phyloP scores from a whole-genome alignment of 2,113 vertebrate species.

The Paramisgurnus dabryanus region DNA sequence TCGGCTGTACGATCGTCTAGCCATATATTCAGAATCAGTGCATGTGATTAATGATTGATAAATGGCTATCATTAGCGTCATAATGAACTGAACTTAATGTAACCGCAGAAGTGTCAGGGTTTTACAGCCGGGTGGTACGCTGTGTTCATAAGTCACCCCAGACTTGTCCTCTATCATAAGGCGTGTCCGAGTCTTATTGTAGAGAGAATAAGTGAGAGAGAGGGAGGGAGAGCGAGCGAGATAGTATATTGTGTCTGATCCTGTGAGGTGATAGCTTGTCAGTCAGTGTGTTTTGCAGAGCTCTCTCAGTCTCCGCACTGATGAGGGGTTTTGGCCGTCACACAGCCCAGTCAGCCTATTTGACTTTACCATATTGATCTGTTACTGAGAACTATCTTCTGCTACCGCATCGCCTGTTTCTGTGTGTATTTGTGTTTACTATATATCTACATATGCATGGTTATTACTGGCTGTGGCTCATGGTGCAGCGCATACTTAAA shows the following conservation, averaged over 20 bases:
- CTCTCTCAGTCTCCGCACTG: slow-evolving; percentile 19
- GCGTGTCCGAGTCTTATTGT: slow-evolving; percentile 12
- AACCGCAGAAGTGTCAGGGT: slow-evolving; percentile 4
- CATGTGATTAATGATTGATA: slow-evolving; percentile 40
- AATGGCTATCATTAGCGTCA: slow-evolving; percentile 39
- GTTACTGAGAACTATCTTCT: slow-evolving; percentile 39
- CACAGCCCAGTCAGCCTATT: slow-evolving; percentile 27
- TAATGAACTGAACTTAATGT: slow-evolving; percentile 32
- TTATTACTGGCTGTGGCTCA: not conserved
- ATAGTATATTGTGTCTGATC: slow-evolving; percentile 32
- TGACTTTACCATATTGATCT: slow-evolving; percentile 42
- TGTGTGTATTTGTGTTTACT: not conserved
- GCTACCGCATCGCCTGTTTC: not conserved
- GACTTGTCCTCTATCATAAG: slow-evolving; percentile 12
- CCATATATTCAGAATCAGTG: not conserved
- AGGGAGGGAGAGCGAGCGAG: slow-evolving; percentile 10
- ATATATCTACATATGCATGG: not conserved
- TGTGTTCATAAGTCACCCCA: slow-evolving; percentile 28
- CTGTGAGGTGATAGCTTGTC: slow-evolving; percentile 36
- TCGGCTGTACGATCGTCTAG: not conserved
- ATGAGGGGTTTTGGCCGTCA: slow-evolving; percentile 23
- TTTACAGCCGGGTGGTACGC: slow-evolving; percentile 19
- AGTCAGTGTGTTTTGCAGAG: slow-evolving; percentile 31
- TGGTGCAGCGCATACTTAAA: not conserved
- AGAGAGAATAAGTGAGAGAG: not conserved